These are phyloP conservation scores for Aegithalos caudatus DNA, from an alignment of 2,113 vertebrate genomes.

Conservation along the genomic window DNA sequence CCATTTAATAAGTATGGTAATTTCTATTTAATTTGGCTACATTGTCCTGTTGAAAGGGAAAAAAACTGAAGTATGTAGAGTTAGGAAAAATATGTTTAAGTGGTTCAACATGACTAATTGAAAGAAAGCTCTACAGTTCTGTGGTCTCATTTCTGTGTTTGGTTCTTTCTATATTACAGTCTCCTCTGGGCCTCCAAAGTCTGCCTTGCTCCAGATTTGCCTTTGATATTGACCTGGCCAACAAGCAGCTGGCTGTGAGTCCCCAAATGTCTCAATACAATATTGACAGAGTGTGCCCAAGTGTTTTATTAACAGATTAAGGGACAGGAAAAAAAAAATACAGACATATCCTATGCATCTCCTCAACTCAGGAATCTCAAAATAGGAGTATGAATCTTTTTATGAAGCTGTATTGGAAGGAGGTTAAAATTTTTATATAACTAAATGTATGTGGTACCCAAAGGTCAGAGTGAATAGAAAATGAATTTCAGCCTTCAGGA, in stretches of 20 bases:
- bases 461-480: neutral
- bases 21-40: conserved; percentile 55
- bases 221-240: conserved; percentile 29
- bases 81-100: neutral
- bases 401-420: neutral
- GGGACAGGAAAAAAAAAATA: neutral
- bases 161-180: neutral
- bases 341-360: neutral
- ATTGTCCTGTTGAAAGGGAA: conserved; percentile 9
- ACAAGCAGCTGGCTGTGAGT: conserved; percentile 23
- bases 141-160: neutral
- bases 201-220: conserved; percentile 11
- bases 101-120: conserved; percentile 3
- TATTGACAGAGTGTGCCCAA: neutral
- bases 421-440: neutral
- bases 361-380: neutral
- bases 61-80: neutral
- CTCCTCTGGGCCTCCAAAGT: neutral
- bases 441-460: neutral
- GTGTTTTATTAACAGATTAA: conserved; percentile 29
- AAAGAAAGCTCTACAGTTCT: neutral
- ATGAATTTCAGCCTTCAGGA: neutral
- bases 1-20: conserved; percentile 51
- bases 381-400: neutral
- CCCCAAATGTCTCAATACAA: conserved; percentile 2